These are phyloP conservation scores for Myripristis jacobus DNA, from an alignment of 2,797 vertebrate genomes.

Conservation along the genomic window DNA sequence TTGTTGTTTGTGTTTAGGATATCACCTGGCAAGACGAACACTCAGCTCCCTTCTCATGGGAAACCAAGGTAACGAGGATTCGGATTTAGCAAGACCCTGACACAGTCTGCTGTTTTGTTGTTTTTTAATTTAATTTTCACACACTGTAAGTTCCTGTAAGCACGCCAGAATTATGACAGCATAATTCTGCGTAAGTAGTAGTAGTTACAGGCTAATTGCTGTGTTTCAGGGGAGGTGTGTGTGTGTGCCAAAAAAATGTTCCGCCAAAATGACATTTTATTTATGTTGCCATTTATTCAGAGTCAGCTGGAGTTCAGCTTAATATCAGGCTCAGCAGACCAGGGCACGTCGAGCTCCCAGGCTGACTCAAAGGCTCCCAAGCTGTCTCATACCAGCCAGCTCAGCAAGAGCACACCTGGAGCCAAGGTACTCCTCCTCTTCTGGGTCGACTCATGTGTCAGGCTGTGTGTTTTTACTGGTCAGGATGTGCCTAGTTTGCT, in stretches of 20 bases:
- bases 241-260: no score
- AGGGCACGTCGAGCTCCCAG: constrained; percentile 62
- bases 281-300: constrained; percentile 75
- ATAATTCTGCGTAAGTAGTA: no score
- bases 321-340: constrained; percentile 84
- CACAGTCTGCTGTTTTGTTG: no score
- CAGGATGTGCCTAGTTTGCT: not conserved
- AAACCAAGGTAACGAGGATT: constrained; percentile 89
- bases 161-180: no score
- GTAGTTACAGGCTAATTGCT: no score
- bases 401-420: constrained; percentile 80
- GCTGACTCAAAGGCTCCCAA: constrained; percentile 83
- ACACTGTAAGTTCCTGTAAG: no score
- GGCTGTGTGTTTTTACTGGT: no score
- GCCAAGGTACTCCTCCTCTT: constrained; percentile 70
- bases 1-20: constrained; percentile 84
- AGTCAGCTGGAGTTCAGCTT: constrained; percentile 97
- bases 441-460: not conserved
- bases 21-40: constrained; percentile 99
- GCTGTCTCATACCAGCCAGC: constrained; percentile 76
- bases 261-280: no score
- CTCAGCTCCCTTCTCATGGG: constrained; percentile 98
- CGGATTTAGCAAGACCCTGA: not conserved
- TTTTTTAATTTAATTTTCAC: no score
- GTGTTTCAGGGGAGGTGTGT: no score